Conservation (phyloP, 2,113 vertebrate genomes). For the Paradoxurus hermaphroditus region DNA sequence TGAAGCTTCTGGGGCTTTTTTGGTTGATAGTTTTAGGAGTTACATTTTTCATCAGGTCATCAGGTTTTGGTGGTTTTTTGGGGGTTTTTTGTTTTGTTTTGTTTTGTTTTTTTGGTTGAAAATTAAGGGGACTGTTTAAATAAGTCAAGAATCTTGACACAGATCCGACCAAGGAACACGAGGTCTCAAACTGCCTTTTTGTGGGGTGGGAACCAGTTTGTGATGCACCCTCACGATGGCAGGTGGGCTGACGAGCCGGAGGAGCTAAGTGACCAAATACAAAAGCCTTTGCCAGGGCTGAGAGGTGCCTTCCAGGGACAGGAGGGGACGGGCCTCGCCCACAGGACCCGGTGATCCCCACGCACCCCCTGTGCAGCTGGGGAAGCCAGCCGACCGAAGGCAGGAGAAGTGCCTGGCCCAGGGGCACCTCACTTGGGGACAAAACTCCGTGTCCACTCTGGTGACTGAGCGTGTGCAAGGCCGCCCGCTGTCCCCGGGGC, state of each 20-base stretch:
- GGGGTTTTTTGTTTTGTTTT: not conserved
- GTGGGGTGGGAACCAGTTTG: rapidly evolving
- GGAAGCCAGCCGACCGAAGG: not conserved
- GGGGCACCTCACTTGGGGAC: not conserved
- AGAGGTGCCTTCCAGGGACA: not conserved
- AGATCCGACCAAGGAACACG: not conserved
- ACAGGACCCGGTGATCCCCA: rapidly evolving
- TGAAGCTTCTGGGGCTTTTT: not conserved
- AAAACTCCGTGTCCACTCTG: not conserved
- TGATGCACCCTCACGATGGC: not conserved
- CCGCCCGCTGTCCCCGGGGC: not conserved
- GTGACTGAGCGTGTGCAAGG: not conserved
- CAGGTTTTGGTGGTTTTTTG: too few relatives aligned
- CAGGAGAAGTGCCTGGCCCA: not conserved
- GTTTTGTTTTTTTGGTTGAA: not conserved
- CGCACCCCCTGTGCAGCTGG: not conserved
- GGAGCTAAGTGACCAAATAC: not conserved
- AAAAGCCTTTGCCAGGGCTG: not conserved
- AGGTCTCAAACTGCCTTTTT: not conserved
- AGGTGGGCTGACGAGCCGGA: not conserved
- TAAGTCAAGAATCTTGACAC: not conserved
- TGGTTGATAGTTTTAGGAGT: not conserved
- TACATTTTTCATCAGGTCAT: not conserved
- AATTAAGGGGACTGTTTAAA: not conserved
- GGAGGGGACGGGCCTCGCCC: rapidly evolving